Percentiles rank a stretch among this genome's conserved stretches.
These are phyloP conservation scores for Lagodon rhomboides DNA, from an alignment of 2,797 vertebrate species.

Conservation along the genomic window DNA sequence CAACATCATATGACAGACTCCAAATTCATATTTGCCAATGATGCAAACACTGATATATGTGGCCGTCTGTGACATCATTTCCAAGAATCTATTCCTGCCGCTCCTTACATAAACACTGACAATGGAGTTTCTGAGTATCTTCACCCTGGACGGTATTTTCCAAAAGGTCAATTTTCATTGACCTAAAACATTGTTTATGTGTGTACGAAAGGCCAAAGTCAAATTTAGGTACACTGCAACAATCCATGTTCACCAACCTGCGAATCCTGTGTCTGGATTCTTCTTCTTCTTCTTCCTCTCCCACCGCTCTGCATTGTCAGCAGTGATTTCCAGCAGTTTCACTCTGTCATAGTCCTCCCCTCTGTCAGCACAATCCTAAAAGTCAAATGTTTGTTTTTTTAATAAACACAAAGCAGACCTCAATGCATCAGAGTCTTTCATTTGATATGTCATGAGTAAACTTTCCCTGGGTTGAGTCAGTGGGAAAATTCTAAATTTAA, in stretches of 20 bases:
- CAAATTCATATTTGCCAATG: too few species aligned
- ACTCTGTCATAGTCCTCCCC: slow-evolving; percentile 94
- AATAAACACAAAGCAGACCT: background rate
- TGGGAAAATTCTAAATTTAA: background rate
- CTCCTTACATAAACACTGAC: too few species aligned
- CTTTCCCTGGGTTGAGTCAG: background rate
- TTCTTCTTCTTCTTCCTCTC: slow-evolving; percentile 95
- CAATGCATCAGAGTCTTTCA: background rate
- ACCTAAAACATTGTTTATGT: too few species aligned
- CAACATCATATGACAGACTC: too few species aligned
- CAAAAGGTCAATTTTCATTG: too few species aligned
- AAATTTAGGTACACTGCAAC: too few species aligned
- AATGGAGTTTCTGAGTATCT: too few species aligned
- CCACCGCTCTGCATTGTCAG: slow-evolving; percentile 95
- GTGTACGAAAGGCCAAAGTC: too few species aligned
- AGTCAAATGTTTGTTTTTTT: slow-evolving; percentile 9
- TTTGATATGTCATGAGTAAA: background rate
- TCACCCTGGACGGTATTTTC: too few species aligned
- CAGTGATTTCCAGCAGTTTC: slow-evolving; percentile 94
- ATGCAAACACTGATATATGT: too few species aligned
- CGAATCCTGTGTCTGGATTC: slow-evolving; percentile 96
- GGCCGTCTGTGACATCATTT: too few species aligned
- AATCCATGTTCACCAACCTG: slow-evolving; percentile 84
- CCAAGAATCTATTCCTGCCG: too few species aligned
- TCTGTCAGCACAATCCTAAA: slow-evolving; percentile 90